Percentiles rank a stretch among this genome's conserved stretches.
Evolutionary conservation across 2,797 vertebrate species (phyloP).

Genomic region (Eidolon dupreanum): DNA sequence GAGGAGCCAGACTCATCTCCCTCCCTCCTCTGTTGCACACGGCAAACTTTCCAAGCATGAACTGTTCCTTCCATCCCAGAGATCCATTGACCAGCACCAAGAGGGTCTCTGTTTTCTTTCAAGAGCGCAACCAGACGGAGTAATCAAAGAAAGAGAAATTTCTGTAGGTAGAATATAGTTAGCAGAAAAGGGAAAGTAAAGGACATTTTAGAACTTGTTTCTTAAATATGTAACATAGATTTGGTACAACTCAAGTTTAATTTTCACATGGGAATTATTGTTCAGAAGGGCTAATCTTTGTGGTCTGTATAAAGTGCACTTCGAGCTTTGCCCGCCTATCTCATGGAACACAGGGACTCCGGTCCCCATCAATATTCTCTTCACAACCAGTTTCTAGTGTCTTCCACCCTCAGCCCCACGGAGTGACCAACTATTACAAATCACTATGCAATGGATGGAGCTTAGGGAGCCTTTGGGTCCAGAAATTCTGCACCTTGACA

Average conservation of each 20-base stretch:
- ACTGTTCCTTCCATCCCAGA: neutral
- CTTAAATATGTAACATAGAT: neutral
- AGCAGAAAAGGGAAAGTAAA: constrained; percentile 8
- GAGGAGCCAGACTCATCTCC: neutral
- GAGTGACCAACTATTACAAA: neutral
- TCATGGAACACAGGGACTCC: neutral
- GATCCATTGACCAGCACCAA: neutral
- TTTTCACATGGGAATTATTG: neutral
- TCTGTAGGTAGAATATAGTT: neutral
- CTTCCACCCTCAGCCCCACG: neutral
- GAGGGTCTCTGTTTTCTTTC: neutral
- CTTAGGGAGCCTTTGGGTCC: neutral
- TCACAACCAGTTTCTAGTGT: neutral
- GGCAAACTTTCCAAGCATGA: neutral
- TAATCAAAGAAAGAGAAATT: neutral
- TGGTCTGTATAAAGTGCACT: neutral
- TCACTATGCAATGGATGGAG: neutral
- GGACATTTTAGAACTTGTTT: neutral
- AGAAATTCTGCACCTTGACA: neutral
- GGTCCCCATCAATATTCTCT: neutral
- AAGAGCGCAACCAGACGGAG: neutral
- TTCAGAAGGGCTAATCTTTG: neutral
- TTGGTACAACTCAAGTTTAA: neutral
- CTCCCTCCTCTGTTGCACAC: neutral
- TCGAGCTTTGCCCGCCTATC: neutral